Conservation (phyloP, 2,888 invertebrate genomes). For the Thelaira solivaga region DNA sequence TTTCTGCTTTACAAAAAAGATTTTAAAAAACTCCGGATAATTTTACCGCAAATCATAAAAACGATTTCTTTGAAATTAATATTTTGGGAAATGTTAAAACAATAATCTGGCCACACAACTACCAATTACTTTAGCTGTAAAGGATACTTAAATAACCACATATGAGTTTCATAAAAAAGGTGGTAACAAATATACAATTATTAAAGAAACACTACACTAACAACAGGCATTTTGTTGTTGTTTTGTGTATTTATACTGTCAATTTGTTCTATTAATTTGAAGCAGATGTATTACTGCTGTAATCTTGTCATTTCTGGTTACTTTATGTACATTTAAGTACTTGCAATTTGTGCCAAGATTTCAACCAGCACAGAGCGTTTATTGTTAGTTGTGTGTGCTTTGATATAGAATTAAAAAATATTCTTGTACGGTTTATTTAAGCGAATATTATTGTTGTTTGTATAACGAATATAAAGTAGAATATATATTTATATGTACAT, state of each 20-base stretch:
- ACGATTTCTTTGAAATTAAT: too few relatives aligned
- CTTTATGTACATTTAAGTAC: neutral
- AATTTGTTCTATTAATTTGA: neutral
- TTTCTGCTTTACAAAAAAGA: too few relatives aligned
- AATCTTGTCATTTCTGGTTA: neutral
- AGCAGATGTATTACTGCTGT: neutral
- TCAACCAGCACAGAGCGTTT: neutral
- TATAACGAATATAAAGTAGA: constrained; percentile 33
- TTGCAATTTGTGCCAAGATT: constrained; percentile 28
- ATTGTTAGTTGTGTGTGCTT: constrained; percentile 20
- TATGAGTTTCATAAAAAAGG: neutral
- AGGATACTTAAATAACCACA: neutral
- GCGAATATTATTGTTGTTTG: constrained; percentile 16
- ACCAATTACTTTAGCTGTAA: neutral
- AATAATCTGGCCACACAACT: neutral
- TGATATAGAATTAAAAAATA: constrained; percentile 1
- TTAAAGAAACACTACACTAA: neutral
- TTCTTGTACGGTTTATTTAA: neutral
- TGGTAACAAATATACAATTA: neutral
- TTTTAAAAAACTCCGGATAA: neutral
- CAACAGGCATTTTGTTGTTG: neutral
- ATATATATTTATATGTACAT: too few relatives aligned
- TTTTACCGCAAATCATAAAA: too few relatives aligned
- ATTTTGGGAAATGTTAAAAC: too few relatives aligned
- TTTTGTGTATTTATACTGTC: neutral